Base-by-base conservation (phyloP, 1,140 invertebrate genomes). In the Drosophila triauraria region DNA sequence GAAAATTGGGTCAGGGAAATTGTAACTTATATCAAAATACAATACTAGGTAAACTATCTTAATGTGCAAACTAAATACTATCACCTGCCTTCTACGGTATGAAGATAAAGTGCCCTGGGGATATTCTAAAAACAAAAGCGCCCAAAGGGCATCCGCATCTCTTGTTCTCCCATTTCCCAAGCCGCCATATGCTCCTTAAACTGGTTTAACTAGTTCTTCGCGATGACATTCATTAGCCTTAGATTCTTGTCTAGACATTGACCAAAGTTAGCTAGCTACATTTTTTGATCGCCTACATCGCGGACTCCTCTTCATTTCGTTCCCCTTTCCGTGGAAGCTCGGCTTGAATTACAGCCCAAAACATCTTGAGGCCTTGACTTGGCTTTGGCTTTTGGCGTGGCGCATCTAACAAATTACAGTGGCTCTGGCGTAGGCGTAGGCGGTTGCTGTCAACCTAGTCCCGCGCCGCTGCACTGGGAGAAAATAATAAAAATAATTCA, bases 171-270 rank as follows among this genome's bases (percentile, higher is more conserved):
- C 40, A 12, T 38, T 69, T 68, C 17, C 30, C 48, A n/a, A 38
- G 62, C 23, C 23, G 9, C 44, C 51, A 70, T 47, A 54, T 70
- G 40, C 32, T 59, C 69, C 67, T 50, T 60, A 72, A 75, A 75
- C 71, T 75, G 68, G 71, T 75, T 75, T 62, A 75, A 75, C 71
- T 53, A 75, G 71, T 75, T 75, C 69, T 62, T 59, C 8, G 53
- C 47, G 20, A 63, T 75, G 72, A 63, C 70, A 75, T 56, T 75
- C 72, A 75, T 75, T 63, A 75, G 58, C 69, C 69, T 56, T 35
- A 70, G 53, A 72, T 72, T 72, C 68, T 60, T 60, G 67, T 72
- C 69, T 72, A 72, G 69, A 72, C 69, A 48, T 54, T 56, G 70
- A 56, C 72, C 72, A 75, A 75, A 75, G 57, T 75, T 40, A 54